A percentile compares a stretch with the other conserved stretches of the same genome.
Conservation (phyloP, 2,797 vertebrate genomes). For the Dromococcyx pavoninus region DNA sequence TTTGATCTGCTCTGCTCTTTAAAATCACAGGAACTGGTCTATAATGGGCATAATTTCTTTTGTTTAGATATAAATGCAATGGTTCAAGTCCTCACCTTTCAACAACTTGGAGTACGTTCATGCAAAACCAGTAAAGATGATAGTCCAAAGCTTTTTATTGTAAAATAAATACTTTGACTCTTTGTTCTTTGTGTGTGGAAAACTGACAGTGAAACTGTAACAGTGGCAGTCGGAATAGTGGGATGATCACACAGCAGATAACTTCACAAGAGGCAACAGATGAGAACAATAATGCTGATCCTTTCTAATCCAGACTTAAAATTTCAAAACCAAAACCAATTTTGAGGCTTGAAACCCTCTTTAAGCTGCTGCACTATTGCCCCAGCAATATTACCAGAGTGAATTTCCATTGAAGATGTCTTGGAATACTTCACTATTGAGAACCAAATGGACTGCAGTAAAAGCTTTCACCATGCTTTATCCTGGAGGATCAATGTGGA, state of each 20-base stretch:
- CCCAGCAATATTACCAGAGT: not conserved
- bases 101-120: not conserved
- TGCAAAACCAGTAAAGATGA: not conserved
- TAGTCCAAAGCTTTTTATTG: not conserved
- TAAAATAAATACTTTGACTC: not conserved
- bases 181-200: not conserved
- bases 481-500: not conserved
- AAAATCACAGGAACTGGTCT: not conserved
- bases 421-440: not conserved
- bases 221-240: not conserved
- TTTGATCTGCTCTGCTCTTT: not conserved
- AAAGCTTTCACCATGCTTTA: not conserved
- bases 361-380: not conserved
- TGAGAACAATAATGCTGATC: not conserved
- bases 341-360: not conserved
- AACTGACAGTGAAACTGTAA: not conserved
- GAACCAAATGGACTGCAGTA: not conserved
- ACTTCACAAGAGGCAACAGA: not conserved
- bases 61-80: not conserved
- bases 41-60: not conserved
- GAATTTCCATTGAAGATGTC: not conserved
- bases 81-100: not conserved
- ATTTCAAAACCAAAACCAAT: not conserved
- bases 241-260: not conserved
- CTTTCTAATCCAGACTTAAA: not conserved